Base-by-base conservation (phyloP, 2,113 vertebrate species). In the Melozone crissalis region DNA sequence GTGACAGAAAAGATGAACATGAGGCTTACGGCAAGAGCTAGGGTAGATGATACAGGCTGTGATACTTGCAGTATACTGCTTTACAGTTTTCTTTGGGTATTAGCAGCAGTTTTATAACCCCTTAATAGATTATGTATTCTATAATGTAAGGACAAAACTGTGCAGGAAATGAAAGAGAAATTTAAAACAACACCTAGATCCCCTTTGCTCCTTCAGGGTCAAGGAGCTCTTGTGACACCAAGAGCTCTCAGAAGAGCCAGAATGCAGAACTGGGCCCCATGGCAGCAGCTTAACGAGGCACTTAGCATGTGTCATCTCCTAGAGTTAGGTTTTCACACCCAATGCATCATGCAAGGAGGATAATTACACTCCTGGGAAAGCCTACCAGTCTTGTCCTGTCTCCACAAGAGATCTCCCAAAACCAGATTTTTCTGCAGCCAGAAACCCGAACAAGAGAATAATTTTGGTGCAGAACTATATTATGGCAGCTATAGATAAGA, bases 351-450 rank as follows among this genome's bases (percentile, higher is more conserved):
- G 65, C 1, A 0, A 86, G 39, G 33, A 93, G 22, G 65, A 77
- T 90, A 96, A 97, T 88, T 93, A 90, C 77, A 84, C 82, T 82
- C 85, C 88, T 68, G 90, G 93, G 79, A 90, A 77, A 80, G 49
- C n/a, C 52, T 67, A 69, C 61, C 31, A 75, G 46, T 49, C 49
- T 47, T 51, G 43, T 27, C 17, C 78, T 88, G 63, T 44, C 68
- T 73, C 67, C 15, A 0, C 23, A 77, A 63, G 39, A 83, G 35
- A 77, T 31, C 58, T 69, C 76, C 69, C 84, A 61, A 78, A 89
- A 84, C 0, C 76, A 86, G 20, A 30, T 71, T 81, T 67, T 87
- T 91, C 55, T 84, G 59, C 83, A 90, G 83, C 68, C 77, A 86
- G n/a, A 33, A 94, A 78, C 3, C 55, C 52, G 39, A 86, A 61